phyloP scores from a whole-genome alignment of 2,797 vertebrate genomes.

The Diplodus sargus region DNA sequence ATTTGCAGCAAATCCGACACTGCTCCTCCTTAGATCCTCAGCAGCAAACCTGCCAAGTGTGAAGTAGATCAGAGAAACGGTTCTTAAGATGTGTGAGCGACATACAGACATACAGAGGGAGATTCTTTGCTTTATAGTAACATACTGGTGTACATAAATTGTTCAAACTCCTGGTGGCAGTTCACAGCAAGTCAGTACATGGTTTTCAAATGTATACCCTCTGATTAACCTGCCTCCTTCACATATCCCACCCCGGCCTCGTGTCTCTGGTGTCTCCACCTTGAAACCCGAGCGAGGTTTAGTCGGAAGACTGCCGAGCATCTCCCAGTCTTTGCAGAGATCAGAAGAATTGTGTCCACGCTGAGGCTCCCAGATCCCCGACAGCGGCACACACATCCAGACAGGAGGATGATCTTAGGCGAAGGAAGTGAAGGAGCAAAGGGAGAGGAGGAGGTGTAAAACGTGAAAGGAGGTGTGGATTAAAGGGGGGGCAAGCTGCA shows the following conservation, averaged over 20 bases:
- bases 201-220: neutral
- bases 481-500: constrained; percentile 31
- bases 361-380: constrained; percentile 38
- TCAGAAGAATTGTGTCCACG: constrained; percentile 54
- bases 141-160: neutral
- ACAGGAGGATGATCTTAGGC: constrained; percentile 49
- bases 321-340: constrained; percentile 46
- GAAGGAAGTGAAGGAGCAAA: constrained; percentile 31
- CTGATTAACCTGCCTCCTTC: neutral
- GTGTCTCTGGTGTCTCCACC: neutral
- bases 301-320: neutral
- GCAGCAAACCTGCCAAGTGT: too few species aligned
- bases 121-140: too few species aligned
- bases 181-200: neutral
- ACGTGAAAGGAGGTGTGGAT: constrained; percentile 38
- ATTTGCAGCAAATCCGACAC: too few species aligned
- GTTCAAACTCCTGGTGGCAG: neutral
- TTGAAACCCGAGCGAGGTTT: constrained; percentile 7
- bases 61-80: too few species aligned
- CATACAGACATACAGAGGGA: too few species aligned
- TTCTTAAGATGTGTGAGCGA: too few species aligned
- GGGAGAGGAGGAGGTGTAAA: constrained; percentile 8
- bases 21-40: too few species aligned
- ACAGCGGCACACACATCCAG: constrained; percentile 44
- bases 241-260: neutral